Conservation (phyloP, 1,140 invertebrate genomes). For the Drosophila oshimai region DNA sequence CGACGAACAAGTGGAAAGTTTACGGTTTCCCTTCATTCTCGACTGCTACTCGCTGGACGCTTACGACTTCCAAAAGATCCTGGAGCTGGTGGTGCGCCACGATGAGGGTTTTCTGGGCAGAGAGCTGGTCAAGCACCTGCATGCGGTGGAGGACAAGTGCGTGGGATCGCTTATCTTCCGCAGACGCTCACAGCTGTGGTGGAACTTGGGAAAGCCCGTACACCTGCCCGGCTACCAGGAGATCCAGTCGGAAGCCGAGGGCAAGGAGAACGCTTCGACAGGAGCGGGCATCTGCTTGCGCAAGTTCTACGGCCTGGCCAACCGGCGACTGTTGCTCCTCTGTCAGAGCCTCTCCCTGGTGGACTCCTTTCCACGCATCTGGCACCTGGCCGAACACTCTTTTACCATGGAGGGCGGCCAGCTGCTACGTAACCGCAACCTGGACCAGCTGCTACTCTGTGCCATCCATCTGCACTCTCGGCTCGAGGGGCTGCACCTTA, state of each 20-base stretch:
- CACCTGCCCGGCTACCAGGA: slow-evolving; percentile 87
- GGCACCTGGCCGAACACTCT: slow-evolving; percentile 97
- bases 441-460: slow-evolving; percentile 99
- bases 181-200: slow-evolving; percentile 94
- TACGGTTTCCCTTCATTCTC: slow-evolving; percentile 95
- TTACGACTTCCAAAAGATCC: slow-evolving; percentile 97
- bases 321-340: slow-evolving; percentile 92
- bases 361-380: slow-evolving; percentile 91
- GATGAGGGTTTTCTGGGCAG: slow-evolving; percentile 93
- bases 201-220: slow-evolving; percentile 83
- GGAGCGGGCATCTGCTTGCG: slow-evolving; percentile 41
- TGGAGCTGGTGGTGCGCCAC: slow-evolving; percentile 94
- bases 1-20: slow-evolving; percentile 85
- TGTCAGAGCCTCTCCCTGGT: slow-evolving; percentile 90
- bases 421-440: slow-evolving; percentile 92
- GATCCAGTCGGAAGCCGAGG: slow-evolving; percentile 71
- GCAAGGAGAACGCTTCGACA: slow-evolving; percentile 67
- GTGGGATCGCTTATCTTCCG: slow-evolving; percentile 96
- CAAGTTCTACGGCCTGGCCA: slow-evolving; percentile 95
- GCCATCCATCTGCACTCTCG: slow-evolving; percentile 97
- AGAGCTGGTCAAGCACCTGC: slow-evolving; percentile 97
- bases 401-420: slow-evolving; percentile 87
- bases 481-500: slow-evolving; percentile 84
- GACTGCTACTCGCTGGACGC: slow-evolving; percentile 90
- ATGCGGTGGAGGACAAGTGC: slow-evolving; percentile 96